Percentiles rank a stretch among this genome's conserved stretches.
Evolutionary conservation across 2,888 invertebrate genomes (phyloP).

Genomic region (Phragmatobia fuliginosa): DNA sequence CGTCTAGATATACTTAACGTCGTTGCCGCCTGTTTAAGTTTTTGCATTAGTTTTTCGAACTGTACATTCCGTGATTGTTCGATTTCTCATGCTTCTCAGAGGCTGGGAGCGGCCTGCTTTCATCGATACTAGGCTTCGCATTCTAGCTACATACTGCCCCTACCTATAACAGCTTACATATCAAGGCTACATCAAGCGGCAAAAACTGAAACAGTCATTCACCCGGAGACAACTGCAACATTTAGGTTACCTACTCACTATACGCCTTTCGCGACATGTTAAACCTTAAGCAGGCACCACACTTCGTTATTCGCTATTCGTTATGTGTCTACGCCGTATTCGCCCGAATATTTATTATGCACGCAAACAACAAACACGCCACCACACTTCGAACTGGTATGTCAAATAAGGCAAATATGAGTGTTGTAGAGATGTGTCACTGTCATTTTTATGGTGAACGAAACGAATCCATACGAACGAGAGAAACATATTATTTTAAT

Average conservation of each 20-base stretch:
- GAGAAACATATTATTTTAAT: no score
- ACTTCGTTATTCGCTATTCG: no score
- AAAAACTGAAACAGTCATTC: slow-evolving; percentile 69
- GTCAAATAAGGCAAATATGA: no score
- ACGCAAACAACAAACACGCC: no score
- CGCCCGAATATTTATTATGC: no score
- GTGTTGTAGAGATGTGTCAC: no score
- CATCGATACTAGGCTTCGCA: slow-evolving; percentile 64
- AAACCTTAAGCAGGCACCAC: no score
- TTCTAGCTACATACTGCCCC: slow-evolving; percentile 68
- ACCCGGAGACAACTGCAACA: slow-evolving; percentile 69
- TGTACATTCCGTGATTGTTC: slow-evolving; percentile 46
- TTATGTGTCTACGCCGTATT: no score
- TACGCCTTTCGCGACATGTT: slow-evolving; percentile 50
- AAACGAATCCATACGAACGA: no score
- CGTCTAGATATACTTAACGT: not conserved
- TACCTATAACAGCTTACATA: slow-evolving; percentile 68
- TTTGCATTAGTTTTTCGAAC: not conserved
- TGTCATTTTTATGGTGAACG: no score
- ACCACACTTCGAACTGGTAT: no score
- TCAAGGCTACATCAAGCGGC: slow-evolving; percentile 68
- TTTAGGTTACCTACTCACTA: slow-evolving; percentile 68
- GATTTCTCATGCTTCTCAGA: slow-evolving; percentile 74
- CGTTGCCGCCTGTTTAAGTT: not conserved
- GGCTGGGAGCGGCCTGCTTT: slow-evolving; percentile 75